Base-by-base conservation (phyloP, 2,113 vertebrate genomes). In the Fulmarus glacialis region DNA sequence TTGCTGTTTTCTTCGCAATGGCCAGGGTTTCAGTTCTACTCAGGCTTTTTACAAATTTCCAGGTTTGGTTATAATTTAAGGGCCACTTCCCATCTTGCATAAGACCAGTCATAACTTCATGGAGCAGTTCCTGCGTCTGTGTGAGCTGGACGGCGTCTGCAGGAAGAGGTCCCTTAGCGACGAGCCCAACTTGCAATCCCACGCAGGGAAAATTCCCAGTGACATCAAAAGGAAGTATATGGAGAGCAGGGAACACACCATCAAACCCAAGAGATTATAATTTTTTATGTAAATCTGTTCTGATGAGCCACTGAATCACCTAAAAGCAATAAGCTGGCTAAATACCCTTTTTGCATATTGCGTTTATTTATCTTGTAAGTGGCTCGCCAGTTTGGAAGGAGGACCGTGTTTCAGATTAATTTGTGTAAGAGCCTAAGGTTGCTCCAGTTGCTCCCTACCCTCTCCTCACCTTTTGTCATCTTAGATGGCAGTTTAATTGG, bases 21-120 rank as follows among this genome's bases (percentile, higher is more conserved):
- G 32, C 24, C 55, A 40, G 83, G 58, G 27, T 80, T 87, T 70
- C n/a, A 23, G 50, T 27, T 87, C 68, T 29, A 0, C 59, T 66
- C 8, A 3, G 72, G 27, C 8, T 63, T 45, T 27, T 29, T 11
- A 9, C 20, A 12, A 3, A 3, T 67, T 70, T 55, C 58, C 56
- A 89, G 77, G 58, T 58, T 64, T 3, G 34, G 26, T 55, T 67
- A 8, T 38, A 15, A n/a, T 26, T 53, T 6, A 26, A 32, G 66
- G 24, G 42, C 66, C 32, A 2, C 48, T 77, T 73, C n/a, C 43
- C 48, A 1, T 18, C 52, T 50, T 7, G 60, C 10, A 8, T 2
- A 7, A 60, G 82, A n/a, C 12, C n/a, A 4, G 52, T 7, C 19
- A 0, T 4, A 9, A 8, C 32, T 56, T 63, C 10, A 2, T 2